Evolutionary conservation across 2,888 invertebrate genomes (phyloP).

Genomic region (Stenoptilia bipunctidactyla): DNA sequence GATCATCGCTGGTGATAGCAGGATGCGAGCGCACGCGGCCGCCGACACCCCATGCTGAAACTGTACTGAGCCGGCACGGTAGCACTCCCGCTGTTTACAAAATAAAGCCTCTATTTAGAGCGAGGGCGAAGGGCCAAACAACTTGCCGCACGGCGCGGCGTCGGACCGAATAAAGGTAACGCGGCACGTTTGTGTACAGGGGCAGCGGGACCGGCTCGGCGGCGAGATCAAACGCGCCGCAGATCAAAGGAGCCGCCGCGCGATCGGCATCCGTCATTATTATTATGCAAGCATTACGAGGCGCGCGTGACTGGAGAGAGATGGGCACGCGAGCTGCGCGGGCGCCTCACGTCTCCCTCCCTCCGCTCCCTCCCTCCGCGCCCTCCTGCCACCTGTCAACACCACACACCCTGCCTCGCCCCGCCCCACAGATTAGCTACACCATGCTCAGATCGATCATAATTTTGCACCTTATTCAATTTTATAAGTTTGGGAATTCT

Average conservation of each 20-base stretch:
- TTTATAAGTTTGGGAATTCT: slow-evolving; percentile 24
- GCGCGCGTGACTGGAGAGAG: slow-evolving; percentile 69
- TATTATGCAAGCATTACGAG: slow-evolving; percentile 72
- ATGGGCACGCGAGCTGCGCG: slow-evolving; percentile 66
- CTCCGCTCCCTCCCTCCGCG: slow-evolving; percentile 24
- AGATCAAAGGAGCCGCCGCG: slow-evolving; percentile 70
- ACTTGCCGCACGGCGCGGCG: slow-evolving; percentile 44
- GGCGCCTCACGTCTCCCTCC: slow-evolving; percentile 53
- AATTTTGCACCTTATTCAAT: slow-evolving; percentile 35
- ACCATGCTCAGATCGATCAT: slow-evolving; percentile 13
- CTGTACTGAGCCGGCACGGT: slow-evolving; percentile 44
- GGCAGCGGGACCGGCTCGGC: slow-evolving; percentile 63
- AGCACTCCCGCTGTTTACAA: slow-evolving; percentile 65
- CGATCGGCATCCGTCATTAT: slow-evolving; percentile 72
- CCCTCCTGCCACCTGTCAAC: slow-evolving; percentile 12
- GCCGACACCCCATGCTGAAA: slow-evolving; percentile 61
- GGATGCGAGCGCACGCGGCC: slow-evolving; percentile 22
- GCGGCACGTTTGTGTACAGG: slow-evolving; percentile 66
- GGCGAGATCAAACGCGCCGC: slow-evolving; percentile 65
- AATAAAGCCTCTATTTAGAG: slow-evolving; percentile 67
- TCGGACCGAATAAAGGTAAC: slow-evolving; percentile 62
- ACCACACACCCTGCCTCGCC: slow-evolving; percentile 4
- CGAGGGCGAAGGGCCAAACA: slow-evolving; percentile 63
- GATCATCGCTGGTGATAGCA: slow-evolving; percentile 17
- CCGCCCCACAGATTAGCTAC: slow-evolving; percentile 24